Evolutionary conservation across 2,888 invertebrate species (phyloP).

Genomic region (Mesoligia furuncula): DNA sequence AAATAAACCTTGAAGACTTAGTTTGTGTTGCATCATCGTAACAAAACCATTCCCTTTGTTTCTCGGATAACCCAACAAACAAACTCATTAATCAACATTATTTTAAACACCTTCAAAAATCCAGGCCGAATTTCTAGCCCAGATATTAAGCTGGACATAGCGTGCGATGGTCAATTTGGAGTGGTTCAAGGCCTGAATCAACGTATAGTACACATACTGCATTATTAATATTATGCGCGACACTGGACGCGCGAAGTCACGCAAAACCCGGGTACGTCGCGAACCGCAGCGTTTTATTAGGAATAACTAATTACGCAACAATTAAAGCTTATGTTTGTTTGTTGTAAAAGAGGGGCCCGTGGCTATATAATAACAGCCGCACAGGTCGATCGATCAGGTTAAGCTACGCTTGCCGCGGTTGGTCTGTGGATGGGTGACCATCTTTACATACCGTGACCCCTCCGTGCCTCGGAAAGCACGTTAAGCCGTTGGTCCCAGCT

Average conservation of each 20-base stretch:
- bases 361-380: too few relatives aligned
- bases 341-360: too few relatives aligned
- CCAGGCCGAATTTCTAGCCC: constrained; percentile 40
- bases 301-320: constrained; percentile 23
- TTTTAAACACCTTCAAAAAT: constrained; percentile 36
- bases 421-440: too few relatives aligned
- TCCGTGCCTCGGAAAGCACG: too few relatives aligned
- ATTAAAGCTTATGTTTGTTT: neutral
- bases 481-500: too few relatives aligned
- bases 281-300: constrained; percentile 6
- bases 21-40: too few relatives aligned
- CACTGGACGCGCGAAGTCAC: constrained; percentile 48
- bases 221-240: constrained; percentile 51
- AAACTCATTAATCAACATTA: constrained; percentile 29
- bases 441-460: too few relatives aligned
- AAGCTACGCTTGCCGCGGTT: too few relatives aligned
- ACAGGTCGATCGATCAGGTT: too few relatives aligned
- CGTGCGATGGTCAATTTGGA: constrained; percentile 44
- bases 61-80: neutral
- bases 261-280: constrained; percentile 22
- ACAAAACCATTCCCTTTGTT: neutral
- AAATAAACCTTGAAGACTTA: neutral
- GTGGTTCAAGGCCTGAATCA: constrained; percentile 57
- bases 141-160: constrained; percentile 35
- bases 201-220: constrained; percentile 15